Conservation (phyloP, 1,140 invertebrate species). For the Drosophila asahinai region DNA sequence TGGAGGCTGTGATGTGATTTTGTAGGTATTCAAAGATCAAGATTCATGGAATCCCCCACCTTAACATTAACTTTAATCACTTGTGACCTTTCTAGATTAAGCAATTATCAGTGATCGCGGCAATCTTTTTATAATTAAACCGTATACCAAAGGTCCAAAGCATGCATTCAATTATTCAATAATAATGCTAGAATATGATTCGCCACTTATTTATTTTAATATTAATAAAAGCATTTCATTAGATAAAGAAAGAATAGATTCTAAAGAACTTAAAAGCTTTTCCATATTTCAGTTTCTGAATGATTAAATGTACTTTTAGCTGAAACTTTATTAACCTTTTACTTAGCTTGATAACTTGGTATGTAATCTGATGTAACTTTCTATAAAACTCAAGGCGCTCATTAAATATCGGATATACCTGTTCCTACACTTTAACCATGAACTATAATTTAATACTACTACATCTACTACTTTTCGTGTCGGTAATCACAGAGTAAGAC, state of each 20-base stretch:
- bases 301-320: not conserved
- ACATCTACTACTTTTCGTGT: constrained; percentile 8
- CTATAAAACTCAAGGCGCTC: not conserved
- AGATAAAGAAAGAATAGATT: not conserved
- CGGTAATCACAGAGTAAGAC: constrained; percentile 20
- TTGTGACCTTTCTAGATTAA: constrained; percentile 12
- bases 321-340: not conserved
- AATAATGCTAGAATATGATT: not conserved
- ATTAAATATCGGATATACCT: constrained; percentile 1
- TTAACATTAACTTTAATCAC: not conserved
- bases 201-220: not conserved
- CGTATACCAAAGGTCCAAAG: not conserved
- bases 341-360: not conserved
- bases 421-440: not conserved
- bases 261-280: not conserved
- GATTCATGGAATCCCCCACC: constrained; percentile 2
- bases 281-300: not conserved
- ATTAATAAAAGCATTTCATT: no score
- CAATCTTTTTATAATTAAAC: not conserved
- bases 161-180: not conserved
- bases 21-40: not conserved
- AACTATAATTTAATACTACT: constrained; percentile 12
- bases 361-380: not conserved
- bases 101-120: not conserved
- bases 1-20: not conserved